Percentiles rank a stretch among this genome's conserved stretches.
phyloP scores from a whole-genome alignment of 2,797 vertebrate species.

The Syndactyla subalaris region DNA sequence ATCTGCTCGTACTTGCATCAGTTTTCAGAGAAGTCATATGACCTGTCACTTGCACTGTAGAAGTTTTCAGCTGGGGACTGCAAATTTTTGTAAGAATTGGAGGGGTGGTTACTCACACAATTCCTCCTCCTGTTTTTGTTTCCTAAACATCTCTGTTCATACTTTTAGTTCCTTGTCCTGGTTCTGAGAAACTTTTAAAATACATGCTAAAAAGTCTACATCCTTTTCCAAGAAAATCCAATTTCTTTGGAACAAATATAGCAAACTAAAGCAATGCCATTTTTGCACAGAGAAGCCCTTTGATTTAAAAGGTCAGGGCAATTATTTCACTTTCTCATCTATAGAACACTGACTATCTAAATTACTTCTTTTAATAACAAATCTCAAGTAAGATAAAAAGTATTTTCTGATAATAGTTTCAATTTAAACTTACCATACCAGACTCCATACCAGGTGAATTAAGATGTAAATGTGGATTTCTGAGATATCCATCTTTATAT shows the following conservation, averaged over 20 bases:
- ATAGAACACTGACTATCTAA: background rate
- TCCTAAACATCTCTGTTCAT: background rate
- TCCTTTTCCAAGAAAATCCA: background rate
- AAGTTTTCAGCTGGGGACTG: background rate
- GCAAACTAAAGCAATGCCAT: background rate
- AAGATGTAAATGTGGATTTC: conserved; percentile 88
- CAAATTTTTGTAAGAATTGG: background rate
- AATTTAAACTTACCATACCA: conserved; percentile 80
- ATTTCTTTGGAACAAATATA: background rate
- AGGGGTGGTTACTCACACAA: background rate
- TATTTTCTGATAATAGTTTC: background rate
- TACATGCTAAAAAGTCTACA: background rate
- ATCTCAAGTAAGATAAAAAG: background rate
- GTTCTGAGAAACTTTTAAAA: background rate
- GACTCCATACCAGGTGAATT: conserved; percentile 83
- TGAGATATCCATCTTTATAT: conserved; percentile 90
- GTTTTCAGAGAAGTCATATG: background rate
- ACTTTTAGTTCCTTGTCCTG: background rate
- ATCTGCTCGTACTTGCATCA: background rate
- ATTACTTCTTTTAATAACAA: background rate
- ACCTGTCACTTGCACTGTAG: background rate
- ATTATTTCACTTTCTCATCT: background rate
- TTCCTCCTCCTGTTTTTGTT: background rate
- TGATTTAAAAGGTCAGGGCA: background rate
- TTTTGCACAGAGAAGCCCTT: background rate